Evolutionary conservation across 2,113 vertebrate species (phyloP).

Genomic region (Salminus brasiliensis): DNA sequence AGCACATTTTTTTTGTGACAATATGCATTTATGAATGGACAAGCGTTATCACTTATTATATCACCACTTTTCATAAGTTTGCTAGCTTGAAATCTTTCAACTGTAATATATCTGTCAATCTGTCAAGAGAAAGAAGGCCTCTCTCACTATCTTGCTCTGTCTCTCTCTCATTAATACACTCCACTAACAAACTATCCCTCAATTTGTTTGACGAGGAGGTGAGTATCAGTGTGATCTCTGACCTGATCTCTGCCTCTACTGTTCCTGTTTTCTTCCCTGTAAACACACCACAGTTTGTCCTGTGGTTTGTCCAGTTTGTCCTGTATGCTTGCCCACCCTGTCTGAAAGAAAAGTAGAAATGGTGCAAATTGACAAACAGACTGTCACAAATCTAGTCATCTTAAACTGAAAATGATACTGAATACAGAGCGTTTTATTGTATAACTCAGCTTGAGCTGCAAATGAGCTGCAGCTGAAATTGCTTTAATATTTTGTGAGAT

Average conservation of each 20-base stretch:
- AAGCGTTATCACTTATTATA: not conserved
- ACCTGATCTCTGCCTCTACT: not conserved
- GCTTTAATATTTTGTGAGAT: no score
- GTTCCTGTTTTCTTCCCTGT: not conserved
- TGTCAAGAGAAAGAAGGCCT: not conserved
- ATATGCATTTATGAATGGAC: not conserved
- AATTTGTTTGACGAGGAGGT: not conserved
- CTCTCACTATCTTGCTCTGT: no score
- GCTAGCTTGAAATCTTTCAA: not conserved
- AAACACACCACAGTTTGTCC: not conserved
- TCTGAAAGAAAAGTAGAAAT: not conserved
- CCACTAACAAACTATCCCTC: not conserved
- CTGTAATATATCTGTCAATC: not conserved
- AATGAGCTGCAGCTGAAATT: no score
- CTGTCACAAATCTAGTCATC: no score
- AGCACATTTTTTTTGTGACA: conserved; percentile 3
- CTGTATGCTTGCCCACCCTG: not conserved
- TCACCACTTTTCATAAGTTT: not conserved
- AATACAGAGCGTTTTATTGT: no score
- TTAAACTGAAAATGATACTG: no score
- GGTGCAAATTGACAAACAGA: no score
- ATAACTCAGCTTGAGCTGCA: no score
- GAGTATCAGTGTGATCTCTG: not conserved
- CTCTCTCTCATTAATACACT: not conserved
- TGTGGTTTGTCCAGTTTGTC: no score